Percentiles rank a stretch among this genome's conserved stretches.
These are phyloP conservation scores for Tragulus kanchil DNA, from an alignment of 2,113 vertebrate genomes.

Conservation along the genomic window DNA sequence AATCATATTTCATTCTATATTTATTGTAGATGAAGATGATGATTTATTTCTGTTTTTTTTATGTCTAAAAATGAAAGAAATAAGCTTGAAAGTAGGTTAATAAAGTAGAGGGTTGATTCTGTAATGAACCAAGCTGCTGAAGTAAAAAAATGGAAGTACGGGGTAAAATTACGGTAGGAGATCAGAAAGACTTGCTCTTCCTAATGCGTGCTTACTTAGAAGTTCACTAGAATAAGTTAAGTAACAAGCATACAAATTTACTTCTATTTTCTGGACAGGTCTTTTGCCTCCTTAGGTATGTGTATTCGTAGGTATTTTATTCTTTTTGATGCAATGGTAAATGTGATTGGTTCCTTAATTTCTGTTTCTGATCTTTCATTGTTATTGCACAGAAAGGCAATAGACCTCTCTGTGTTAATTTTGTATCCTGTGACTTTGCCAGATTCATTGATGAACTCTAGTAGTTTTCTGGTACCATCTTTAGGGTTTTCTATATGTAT, in stretches of 20 bases:
- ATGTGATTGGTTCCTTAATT: neutral
- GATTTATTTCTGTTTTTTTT: neutral
- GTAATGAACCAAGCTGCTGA: neutral
- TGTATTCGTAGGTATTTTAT: neutral
- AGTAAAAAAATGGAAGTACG: neutral
- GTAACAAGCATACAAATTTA: neutral
- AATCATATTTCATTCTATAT: neutral
- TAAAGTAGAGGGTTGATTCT: neutral
- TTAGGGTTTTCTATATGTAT: neutral
- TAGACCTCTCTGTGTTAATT: neutral
- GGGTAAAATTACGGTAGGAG: neutral
- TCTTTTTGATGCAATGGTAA: neutral
- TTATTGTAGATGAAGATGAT: neutral
- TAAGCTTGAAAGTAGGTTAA: neutral
- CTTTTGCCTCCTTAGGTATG: neutral
- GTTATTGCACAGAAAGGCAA: neutral
- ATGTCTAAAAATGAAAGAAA: neutral
- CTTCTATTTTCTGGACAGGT: slow-evolving; percentile 4
- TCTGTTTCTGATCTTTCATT: neutral
- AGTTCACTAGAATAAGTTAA: neutral
- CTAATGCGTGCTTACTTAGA: neutral
- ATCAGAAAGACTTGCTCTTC: neutral
- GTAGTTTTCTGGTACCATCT: neutral
- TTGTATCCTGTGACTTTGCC: neutral
- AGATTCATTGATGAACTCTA: neutral